Conservation (phyloP, 2,888 invertebrate species). For the Eumacrocentrus americanus region DNA sequence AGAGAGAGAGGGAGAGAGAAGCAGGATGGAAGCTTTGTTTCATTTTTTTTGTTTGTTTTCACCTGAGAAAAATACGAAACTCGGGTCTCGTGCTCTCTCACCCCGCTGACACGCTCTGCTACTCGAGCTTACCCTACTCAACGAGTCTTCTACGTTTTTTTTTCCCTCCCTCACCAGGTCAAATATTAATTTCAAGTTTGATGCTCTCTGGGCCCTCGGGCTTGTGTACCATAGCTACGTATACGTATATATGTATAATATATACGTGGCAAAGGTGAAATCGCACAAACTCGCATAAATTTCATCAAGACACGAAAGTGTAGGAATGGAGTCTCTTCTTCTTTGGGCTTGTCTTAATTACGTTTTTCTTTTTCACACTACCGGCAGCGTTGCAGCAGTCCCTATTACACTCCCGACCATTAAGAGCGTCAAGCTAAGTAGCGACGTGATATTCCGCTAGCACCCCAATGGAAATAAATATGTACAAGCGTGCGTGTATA, state of each 20-base stretch:
- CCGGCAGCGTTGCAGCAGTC: constrained; percentile 16
- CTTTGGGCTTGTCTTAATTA: constrained; percentile 25
- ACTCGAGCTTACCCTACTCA: constrained; percentile 22
- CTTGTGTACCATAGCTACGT: neutral
- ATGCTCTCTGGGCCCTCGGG: neutral
- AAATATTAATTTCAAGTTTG: constrained; percentile 28
- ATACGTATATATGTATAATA: neutral
- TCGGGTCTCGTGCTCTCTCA: constrained; percentile 22
- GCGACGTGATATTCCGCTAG: constrained; percentile 46
- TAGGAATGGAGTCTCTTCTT: constrained; percentile 12
- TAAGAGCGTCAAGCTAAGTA: constrained; percentile 55
- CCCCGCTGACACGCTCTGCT: constrained; percentile 22
- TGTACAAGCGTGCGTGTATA: constrained; percentile 23
- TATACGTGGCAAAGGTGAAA: constrained; percentile 2
- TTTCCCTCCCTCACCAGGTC: constrained; percentile 17
- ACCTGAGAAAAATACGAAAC: constrained; percentile 15
- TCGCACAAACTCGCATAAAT: constrained; percentile 47
- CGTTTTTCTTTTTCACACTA: constrained; percentile 14
- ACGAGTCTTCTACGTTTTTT: constrained; percentile 30
- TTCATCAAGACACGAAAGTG: constrained; percentile 29
- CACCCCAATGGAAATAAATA: constrained; percentile 26
- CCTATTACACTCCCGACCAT: constrained; percentile 51
- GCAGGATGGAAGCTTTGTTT: neutral
- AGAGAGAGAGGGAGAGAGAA: too few relatives aligned
- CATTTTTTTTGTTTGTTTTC: constrained; percentile 8